Base-by-base conservation (phyloP, 2,113 vertebrate species). In the Sus scrofa region DNA sequence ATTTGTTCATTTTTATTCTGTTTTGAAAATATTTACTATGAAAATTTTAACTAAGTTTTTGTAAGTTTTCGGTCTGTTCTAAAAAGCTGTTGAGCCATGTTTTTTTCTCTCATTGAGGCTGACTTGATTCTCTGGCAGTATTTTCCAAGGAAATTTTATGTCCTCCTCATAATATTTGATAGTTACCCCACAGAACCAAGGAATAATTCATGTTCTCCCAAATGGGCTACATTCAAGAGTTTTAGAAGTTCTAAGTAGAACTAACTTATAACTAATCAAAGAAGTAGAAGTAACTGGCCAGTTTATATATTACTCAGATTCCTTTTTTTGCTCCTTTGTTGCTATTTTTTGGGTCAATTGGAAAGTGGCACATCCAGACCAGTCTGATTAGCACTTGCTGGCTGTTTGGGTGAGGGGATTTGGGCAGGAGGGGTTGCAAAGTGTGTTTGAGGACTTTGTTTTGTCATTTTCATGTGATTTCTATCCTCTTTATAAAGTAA, bases 121-220 rank as follows among this genome's bases (percentile, higher is more conserved):
- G 50, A 79, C 3, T 63, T 92, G 37, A 81, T 86, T 95, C 58
- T 44, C 70, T 89, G 91, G 44, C 14, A 70, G 24, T 91, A 60
- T 97, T 94, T 94, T 83, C 63, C 37, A 94, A 84, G 68, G 73
- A 91, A 94, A 94, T 89, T 86, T 88, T 93, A 56, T 79, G 27
- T 86, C 24, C 44, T 89, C 20, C 26, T 94, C 89, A 37, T 58
- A 85, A 75, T 14, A 75, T 83, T 70, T 83, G 54, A 74, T 91
- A 82, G 88, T 96, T 37, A 86, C 24, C 24, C 22, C 39, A 68
- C 70, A 78, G 94, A 92, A 95, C 34, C 70, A 81, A 75, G 56
- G 14, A 94, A 95, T 91, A 89, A 94, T 94, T 93, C 9, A 81
- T 81, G 26, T 60, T 83, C 52, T 79, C 65, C 87, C 37, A 96